A percentile compares a stretch with the other conserved stretches of the same genome.
These are phyloP conservation scores for Drosophila sp. DNA, from an alignment of 1,140 invertebrate species.

Conservation along the genomic window DNA sequence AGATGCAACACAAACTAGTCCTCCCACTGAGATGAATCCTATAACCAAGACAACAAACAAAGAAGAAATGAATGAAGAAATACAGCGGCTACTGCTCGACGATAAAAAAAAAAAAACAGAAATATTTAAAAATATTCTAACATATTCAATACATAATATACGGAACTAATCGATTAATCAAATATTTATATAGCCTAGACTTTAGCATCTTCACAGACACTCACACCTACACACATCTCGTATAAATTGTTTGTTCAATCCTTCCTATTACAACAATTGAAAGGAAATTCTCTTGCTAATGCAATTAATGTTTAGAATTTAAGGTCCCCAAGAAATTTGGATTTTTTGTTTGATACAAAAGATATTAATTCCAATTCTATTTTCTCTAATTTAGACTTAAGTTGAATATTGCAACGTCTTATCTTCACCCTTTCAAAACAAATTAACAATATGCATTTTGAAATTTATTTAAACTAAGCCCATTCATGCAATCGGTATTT, in stretches of 20 bases:
- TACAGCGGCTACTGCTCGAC: constrained; percentile 66
- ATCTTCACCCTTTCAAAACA: constrained; percentile 45
- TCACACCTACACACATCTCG: neutral
- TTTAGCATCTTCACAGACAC: constrained; percentile 45
- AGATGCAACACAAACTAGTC: constrained; percentile 71
- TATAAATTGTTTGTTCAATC: constrained; percentile 3
- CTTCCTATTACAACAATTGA: constrained; percentile 33
- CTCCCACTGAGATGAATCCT: constrained; percentile 49
- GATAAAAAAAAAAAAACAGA: constrained; percentile 46
- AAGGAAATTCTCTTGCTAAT: constrained; percentile 47
- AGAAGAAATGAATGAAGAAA: neutral
- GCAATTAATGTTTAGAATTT: constrained; percentile 58
- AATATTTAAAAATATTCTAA: constrained; percentile 62
- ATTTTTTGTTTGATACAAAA: constrained; percentile 51
- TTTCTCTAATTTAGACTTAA: constrained; percentile 35
- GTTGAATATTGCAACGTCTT: constrained; percentile 23
- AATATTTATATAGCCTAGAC: constrained; percentile 72
- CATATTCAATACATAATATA: constrained; percentile 69
- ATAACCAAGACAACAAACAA: constrained; percentile 38
- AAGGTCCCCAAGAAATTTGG: constrained; percentile 49
- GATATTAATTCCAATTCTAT: constrained; percentile 14
- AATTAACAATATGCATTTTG: constrained; percentile 48
- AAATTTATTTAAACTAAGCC: constrained; percentile 41
- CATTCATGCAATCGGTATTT: constrained; percentile 31
- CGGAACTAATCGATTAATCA: constrained; percentile 72